Conservation (phyloP, 2,888 invertebrate species). For the Pyralis farinalis region DNA sequence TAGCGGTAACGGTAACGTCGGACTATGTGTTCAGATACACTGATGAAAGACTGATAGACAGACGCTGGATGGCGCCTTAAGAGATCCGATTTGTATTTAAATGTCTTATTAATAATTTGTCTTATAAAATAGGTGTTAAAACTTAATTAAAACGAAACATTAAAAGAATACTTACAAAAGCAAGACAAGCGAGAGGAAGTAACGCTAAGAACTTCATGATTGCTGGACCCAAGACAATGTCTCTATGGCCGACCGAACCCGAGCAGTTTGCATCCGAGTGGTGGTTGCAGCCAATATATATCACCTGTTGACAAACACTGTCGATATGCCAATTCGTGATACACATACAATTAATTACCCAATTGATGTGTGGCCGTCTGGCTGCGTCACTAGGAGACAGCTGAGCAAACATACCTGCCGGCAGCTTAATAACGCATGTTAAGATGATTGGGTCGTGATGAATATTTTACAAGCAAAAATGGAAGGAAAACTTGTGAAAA, state of each 20-base stretch:
- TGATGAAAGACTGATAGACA: too few species aligned
- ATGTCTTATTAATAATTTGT: too few species aligned
- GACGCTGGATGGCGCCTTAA: too few species aligned
- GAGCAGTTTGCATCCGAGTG: slow-evolving; percentile 8
- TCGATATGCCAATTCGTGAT: slow-evolving; percentile 6
- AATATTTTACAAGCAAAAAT: too few species aligned
- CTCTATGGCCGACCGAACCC: slow-evolving; percentile 24
- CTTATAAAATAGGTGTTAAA: too few species aligned
- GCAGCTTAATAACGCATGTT: neutral
- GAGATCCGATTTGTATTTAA: too few species aligned
- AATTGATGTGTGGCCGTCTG: slow-evolving; percentile 1
- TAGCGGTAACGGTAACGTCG: too few species aligned
- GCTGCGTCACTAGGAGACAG: slow-evolving; percentile 11
- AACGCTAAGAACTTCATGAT: slow-evolving; percentile 21
- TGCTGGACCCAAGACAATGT: slow-evolving; percentile 26
- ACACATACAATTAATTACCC: slow-evolving; percentile 10
- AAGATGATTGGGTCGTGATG: neutral
- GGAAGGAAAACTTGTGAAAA: too few species aligned
- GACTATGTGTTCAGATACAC: too few species aligned
- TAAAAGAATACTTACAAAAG: slow-evolving; percentile 19
- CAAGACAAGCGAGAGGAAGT: slow-evolving; percentile 11
- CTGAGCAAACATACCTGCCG: slow-evolving; percentile 11
- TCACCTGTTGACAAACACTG: neutral
- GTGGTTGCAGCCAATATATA: neutral
- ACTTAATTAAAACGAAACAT: neutral